Percentiles rank a stretch among this genome's conserved stretches.
Conservation (phyloP, 2,113 vertebrate genomes). For the Ictalurus punctatus region DNA sequence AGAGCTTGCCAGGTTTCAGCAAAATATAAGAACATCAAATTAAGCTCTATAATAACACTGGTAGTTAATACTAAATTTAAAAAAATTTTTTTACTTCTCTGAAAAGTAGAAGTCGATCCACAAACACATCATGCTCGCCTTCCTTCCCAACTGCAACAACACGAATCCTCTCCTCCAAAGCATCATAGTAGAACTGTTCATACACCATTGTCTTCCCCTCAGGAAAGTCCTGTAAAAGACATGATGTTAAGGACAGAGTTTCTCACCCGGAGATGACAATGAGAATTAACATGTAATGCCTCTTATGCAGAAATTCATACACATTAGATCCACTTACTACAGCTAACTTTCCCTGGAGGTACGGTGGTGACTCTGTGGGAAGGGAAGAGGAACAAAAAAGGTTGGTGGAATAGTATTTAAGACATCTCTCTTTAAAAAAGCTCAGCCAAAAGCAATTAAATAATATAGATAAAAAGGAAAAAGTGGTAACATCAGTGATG, state of each 20-base stretch:
- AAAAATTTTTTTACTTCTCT: constrained; percentile 46
- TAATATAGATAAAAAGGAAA: background rate
- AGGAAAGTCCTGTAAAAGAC: constrained; percentile 36
- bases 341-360: constrained; percentile 43
- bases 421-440: background rate
- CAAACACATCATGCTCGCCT: constrained; percentile 23
- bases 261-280: background rate
- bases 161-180: constrained; percentile 44
- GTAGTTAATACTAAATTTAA: background rate
- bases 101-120: constrained; percentile 51
- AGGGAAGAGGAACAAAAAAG: background rate
- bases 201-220: constrained; percentile 13
- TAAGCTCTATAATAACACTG: background rate
- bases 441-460: background rate
- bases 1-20: background rate
- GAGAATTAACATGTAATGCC: background rate
- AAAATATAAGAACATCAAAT: background rate
- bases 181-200: constrained; percentile 58
- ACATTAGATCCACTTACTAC: constrained; percentile 38
- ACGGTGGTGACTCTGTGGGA: constrained; percentile 49
- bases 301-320: background rate
- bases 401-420: background rate
- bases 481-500: background rate
- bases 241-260: background rate
- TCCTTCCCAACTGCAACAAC: constrained; percentile 8